Evolutionary conservation across 2,888 invertebrate genomes (phyloP).

Genomic region (Euclidia mi): DNA sequence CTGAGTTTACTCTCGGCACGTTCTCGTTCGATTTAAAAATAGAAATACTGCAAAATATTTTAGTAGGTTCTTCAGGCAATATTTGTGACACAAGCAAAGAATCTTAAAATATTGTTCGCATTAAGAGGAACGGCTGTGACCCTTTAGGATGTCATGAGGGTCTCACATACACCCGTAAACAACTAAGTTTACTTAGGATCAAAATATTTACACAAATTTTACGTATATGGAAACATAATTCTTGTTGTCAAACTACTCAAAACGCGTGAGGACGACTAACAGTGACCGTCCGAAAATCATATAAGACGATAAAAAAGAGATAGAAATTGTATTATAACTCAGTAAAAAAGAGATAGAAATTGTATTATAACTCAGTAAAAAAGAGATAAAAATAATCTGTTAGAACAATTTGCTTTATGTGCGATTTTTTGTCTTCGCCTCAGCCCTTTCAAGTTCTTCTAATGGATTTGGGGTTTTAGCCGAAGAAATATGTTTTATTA

Average conservation of each 20-base stretch:
- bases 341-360: conserved; percentile 46
- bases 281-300: conserved; percentile 23
- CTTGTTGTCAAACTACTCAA: conserved; percentile 20
- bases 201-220: conserved; percentile 4
- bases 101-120: conserved; percentile 12
- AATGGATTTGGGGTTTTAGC: conserved; percentile 59
- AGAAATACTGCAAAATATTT: too few relatives aligned
- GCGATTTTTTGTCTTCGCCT: conserved; percentile 56
- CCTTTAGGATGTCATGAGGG: conserved; percentile 21
- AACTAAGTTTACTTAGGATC: conserved; percentile 21
- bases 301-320: conserved; percentile 48
- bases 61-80: too few relatives aligned
- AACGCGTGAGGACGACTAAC: conserved; percentile 49
- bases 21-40: too few relatives aligned
- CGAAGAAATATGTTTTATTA: conserved; percentile 52
- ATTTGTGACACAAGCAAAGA: conserved; percentile 1
- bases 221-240: conserved; percentile 17
- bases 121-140: conserved; percentile 4
- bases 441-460: conserved; percentile 60
- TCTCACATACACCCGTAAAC: conserved; percentile 24
- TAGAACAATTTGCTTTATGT: conserved; percentile 58
- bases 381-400: conserved; percentile 52
- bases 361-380: conserved; percentile 40
- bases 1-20: too few relatives aligned
- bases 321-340: conserved; percentile 26